phyloP scores from a whole-genome alignment of 2,888 invertebrate genomes.

The Lycia hirtaria region DNA sequence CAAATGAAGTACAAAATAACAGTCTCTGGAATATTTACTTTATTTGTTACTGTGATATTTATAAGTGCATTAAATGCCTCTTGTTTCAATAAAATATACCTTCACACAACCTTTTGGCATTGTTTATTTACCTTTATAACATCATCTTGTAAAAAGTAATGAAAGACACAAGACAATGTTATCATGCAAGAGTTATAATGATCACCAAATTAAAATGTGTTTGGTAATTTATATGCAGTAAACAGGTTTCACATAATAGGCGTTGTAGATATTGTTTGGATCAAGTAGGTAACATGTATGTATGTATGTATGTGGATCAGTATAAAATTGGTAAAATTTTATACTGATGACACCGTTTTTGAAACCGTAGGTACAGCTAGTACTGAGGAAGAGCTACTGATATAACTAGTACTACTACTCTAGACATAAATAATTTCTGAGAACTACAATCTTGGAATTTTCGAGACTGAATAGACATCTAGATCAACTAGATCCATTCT shows the following conservation, averaged over 20 bases:
- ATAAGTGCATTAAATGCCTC: constrained; percentile 13
- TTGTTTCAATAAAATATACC: constrained; percentile 30
- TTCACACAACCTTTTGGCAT: constrained; percentile 27
- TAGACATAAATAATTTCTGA: too few relatives aligned
- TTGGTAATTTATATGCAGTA: not conserved
- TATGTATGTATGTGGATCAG: not conserved
- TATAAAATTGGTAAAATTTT: too few relatives aligned
- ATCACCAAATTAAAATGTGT: not conserved
- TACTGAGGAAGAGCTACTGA: too few relatives aligned
- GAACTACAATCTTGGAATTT: too few relatives aligned
- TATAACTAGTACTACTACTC: too few relatives aligned
- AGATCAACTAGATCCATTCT: too few relatives aligned
- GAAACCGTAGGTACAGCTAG: too few relatives aligned
- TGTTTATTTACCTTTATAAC: constrained; percentile 26
- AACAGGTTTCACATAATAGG: not conserved
- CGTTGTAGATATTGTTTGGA: not conserved
- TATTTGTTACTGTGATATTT: constrained; percentile 14
- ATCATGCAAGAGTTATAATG: not conserved
- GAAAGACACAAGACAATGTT: too few relatives aligned
- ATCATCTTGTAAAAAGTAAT: constrained; percentile 3
- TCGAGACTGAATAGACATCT: too few relatives aligned
- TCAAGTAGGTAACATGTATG: not conserved
- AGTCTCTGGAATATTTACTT: constrained; percentile 9
- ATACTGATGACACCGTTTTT: too few relatives aligned
- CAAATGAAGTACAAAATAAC: constrained; percentile 9